Evolutionary conservation across 2,888 invertebrate genomes (phyloP).

Genomic region (Polyommatus icarus): DNA sequence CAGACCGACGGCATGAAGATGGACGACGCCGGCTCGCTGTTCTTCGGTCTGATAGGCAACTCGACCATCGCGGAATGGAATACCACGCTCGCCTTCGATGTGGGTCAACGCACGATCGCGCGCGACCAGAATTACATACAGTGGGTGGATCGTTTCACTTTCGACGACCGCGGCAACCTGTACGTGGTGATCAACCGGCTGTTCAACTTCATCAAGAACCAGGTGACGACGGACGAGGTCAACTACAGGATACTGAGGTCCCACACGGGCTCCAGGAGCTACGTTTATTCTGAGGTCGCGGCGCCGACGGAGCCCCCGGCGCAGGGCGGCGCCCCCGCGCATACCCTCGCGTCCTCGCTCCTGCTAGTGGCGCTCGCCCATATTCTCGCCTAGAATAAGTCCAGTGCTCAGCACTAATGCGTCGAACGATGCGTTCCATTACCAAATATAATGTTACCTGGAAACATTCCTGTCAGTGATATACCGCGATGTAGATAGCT

Average conservation of each 20-base stretch:
- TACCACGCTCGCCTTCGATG: constrained; percentile 77
- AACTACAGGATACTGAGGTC: constrained; percentile 85
- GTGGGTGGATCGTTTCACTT: constrained; percentile 86
- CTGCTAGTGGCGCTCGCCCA: constrained; percentile 60
- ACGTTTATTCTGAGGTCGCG: constrained; percentile 78
- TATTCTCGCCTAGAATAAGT: constrained; percentile 61
- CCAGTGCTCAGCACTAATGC: constrained; percentile 39
- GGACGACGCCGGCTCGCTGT: constrained; percentile 85
- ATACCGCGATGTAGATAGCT: constrained; percentile 69
- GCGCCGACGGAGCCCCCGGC: constrained; percentile 41
- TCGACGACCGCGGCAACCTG: constrained; percentile 83
- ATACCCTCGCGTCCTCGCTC: constrained; percentile 57
- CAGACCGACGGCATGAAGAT: constrained; percentile 88
- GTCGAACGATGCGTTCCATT: constrained; percentile 56
- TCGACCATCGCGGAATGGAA: constrained; percentile 87
- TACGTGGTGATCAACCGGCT: constrained; percentile 85
- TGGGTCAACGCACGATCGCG: constrained; percentile 83
- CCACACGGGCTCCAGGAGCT: constrained; percentile 82
- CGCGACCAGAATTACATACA: constrained; percentile 84
- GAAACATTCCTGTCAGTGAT: constrained; percentile 71
- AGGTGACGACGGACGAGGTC: constrained; percentile 78
- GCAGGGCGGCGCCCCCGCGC: constrained; percentile 53
- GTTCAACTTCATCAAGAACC: constrained; percentile 83
- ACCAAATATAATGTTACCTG: constrained; percentile 79
- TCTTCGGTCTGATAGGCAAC: constrained; percentile 85